Base-by-base conservation (phyloP, 2,888 invertebrate species). In the Phengaris alcon region DNA sequence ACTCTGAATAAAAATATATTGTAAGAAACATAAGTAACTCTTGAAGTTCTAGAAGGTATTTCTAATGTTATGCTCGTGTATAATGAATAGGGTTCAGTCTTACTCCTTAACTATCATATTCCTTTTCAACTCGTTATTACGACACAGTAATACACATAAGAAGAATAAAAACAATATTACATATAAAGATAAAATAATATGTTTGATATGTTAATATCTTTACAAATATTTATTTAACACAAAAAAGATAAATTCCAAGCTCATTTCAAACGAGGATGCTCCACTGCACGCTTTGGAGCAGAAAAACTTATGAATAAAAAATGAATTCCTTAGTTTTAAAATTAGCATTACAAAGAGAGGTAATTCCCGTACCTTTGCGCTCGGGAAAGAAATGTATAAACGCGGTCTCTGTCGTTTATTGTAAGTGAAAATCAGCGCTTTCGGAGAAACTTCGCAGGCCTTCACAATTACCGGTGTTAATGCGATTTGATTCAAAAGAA, bases 281-380 rank as follows among this genome's bases (percentile, higher is more conserved):
- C 89, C 84, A 89, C 90, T 89, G 90, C 87, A 87, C 86, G 88
- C 90, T 90, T 88, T 86, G 86, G 88, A 90, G 88, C 90, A 90
- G 90, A 91, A 92, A 92, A 92, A 91, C 91, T 92, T 92, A 92
- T 92, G 93, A 93, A 93, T 93, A 93, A 92, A 92, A 91, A 91
- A 93, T 92, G 92, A 92, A 93, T 90, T 90, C 91, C 91, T 90
- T 90, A 90, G 92, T 91, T 91, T 91, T 90, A 89, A 93, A 92
- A 93, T 93, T 93, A 91, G 91, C 92, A 92, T 93, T 86, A 91
- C 92, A 92, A 91, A 92, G 91, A 89, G 89, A 89, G 90, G 91
- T 90, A 91, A 92, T 92, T 92, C 87, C 84, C 90, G 88, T 91
- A 91, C 90, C 90, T 90, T 89, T 85, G 87, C 89, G 88, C 86